Evolutionary conservation across 2,888 invertebrate genomes (phyloP).

Genomic region (Caenorhabditis sulstoni): DNA sequence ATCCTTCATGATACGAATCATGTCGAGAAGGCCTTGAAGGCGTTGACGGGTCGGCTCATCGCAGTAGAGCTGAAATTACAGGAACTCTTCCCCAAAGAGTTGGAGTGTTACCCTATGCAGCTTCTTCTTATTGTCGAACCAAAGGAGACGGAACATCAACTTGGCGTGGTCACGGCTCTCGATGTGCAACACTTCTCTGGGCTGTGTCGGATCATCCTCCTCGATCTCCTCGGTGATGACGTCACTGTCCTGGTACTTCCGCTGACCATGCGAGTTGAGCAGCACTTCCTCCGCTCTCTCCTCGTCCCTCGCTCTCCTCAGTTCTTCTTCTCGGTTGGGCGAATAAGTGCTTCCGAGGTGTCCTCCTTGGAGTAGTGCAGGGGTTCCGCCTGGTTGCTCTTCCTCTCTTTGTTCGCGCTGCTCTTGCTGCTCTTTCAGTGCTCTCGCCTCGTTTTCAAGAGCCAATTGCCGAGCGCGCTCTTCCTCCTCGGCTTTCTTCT

Average conservation of each 20-base stretch:
- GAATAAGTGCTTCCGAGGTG: neutral
- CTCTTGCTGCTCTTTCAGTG: no score
- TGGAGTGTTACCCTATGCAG: neutral
- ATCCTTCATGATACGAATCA: constrained; percentile 17
- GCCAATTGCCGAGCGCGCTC: neutral
- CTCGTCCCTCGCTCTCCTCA: neutral
- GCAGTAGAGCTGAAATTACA: constrained; percentile 11
- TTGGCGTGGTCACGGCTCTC: constrained; percentile 5
- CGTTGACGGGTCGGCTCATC: neutral
- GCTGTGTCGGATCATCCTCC: neutral
- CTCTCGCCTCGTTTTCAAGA: neutral
- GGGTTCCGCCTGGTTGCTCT: neutral
- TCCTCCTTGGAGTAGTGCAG: neutral
- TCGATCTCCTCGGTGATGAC: constrained; percentile 10
- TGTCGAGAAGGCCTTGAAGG: neutral
- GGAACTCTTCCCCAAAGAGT: neutral
- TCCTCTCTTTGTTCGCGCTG: neutral
- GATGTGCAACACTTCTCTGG: neutral
- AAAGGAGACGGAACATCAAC: constrained; percentile 17
- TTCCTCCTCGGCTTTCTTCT: neutral
- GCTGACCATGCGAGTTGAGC: neutral
- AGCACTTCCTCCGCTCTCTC: neutral
- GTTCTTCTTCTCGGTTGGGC: neutral
- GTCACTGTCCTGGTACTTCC: neutral
- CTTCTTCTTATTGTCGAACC: constrained; percentile 31